Percentiles rank a stretch among this genome's conserved stretches.
Evolutionary conservation across 2,113 vertebrate genomes (phyloP).

Genomic region (Xenus cinereus): DNA sequence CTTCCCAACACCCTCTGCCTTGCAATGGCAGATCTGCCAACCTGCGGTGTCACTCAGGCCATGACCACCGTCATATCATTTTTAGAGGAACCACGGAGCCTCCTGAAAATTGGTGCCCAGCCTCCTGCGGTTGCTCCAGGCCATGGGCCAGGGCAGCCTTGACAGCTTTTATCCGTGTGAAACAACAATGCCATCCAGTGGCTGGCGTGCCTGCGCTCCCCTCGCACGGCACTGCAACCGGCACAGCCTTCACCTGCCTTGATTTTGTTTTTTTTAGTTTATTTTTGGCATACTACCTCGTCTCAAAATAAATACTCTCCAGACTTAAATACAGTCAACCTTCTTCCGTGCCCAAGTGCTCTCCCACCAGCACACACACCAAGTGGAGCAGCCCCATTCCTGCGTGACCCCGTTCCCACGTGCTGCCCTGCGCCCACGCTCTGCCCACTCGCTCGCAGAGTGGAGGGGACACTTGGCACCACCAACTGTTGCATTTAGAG

Average conservation of each 20-base stretch:
- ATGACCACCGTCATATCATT: fast-evolving
- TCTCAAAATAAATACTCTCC: neutral
- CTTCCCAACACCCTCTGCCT: neutral
- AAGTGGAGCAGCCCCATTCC: neutral
- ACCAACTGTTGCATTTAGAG: neutral
- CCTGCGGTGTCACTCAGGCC: fast-evolving
- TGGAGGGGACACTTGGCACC: neutral
- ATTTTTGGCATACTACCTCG: neutral
- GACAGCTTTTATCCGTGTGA: neutral
- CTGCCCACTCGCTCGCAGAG: neutral
- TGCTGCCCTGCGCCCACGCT: fast-evolving
- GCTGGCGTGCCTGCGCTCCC: neutral
- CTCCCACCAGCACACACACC: neutral
- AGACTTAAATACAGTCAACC: neutral
- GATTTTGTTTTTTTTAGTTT: fast-evolving
- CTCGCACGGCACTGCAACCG: fast-evolving
- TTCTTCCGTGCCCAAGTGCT: neutral
- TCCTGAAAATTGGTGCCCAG: fast-evolving
- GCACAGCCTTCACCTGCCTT: neutral
- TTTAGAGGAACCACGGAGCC: too few relatives aligned
- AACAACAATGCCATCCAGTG: slow-evolving; percentile 15
- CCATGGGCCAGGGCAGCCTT: neutral
- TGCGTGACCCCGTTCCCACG: fast-evolving
- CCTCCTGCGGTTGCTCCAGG: neutral
- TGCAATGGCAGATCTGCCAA: neutral